These are phyloP conservation scores for Hepsetus odoe DNA, from an alignment of 2,113 vertebrate species.

Conservation along the genomic window DNA sequence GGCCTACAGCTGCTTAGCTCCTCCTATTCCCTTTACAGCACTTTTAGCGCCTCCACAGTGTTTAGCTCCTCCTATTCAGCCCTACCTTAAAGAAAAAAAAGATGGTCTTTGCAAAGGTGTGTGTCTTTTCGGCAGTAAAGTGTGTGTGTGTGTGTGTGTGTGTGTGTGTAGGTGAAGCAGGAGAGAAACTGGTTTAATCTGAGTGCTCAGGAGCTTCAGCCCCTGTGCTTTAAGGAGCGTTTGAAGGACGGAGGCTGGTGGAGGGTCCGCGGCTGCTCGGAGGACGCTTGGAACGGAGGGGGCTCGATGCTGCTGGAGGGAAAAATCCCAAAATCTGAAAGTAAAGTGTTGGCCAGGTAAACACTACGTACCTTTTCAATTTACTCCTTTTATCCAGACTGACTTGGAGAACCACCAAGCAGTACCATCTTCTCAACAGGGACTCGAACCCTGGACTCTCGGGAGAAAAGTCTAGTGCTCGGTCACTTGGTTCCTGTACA, in stretches of 20 bases:
- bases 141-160: neutral
- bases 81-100: too few species aligned
- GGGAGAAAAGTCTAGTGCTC: too few species aligned
- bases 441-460: too few species aligned
- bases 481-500: too few species aligned
- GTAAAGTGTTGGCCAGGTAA: constrained; percentile 75
- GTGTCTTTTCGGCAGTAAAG: neutral
- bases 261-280: constrained; percentile 77
- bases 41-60: too few species aligned
- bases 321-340: constrained; percentile 65
- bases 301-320: constrained; percentile 86
- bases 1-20: too few species aligned
- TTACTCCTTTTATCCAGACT: too few species aligned
- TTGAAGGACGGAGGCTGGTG: constrained; percentile 68
- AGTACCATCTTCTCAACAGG: too few species aligned
- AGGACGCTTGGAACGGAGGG: constrained; percentile 87
- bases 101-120: too few species aligned
- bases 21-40: too few species aligned
- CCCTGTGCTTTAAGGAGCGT: constrained; percentile 70
- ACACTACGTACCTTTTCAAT: neutral
- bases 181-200: constrained; percentile 84
- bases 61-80: too few species aligned
- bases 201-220: constrained; percentile 86
- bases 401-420: too few species aligned
- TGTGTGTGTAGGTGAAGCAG: constrained; percentile 73